Conservation (phyloP, 2,888 invertebrate genomes). For the Andricus quercusramuli region DNA sequence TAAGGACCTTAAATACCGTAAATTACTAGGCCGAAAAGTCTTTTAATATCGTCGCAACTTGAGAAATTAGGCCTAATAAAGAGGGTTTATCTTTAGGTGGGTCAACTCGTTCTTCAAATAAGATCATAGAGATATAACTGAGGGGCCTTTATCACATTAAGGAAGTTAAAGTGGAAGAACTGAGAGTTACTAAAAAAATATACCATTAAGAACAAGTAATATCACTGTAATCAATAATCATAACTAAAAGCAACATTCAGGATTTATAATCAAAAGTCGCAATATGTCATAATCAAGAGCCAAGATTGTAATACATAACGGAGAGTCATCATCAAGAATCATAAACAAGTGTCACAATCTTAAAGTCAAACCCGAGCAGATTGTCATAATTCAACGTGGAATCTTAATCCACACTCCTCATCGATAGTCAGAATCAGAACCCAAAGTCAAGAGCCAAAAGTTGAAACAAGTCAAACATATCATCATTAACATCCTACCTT, state of each 20-base stretch:
- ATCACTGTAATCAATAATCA: not conserved
- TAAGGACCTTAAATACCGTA: no score
- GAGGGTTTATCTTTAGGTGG: not conserved
- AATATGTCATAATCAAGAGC: not conserved
- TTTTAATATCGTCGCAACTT: not conserved
- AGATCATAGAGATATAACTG: not conserved
- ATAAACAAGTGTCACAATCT: not conserved
- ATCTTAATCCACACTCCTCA: not conserved
- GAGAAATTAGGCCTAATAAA: not conserved
- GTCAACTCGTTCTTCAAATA: not conserved
- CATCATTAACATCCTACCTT: not conserved
- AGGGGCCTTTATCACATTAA: not conserved
- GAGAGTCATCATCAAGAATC: not conserved
- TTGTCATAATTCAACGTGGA: not conserved
- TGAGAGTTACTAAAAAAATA: not conserved
- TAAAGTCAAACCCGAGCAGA: not conserved
- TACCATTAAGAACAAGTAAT: not conserved
- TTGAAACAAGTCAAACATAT: not conserved
- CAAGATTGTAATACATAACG: not conserved
- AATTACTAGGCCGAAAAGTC: no score
- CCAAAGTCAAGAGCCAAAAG: not conserved
- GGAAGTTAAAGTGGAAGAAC: not conserved
- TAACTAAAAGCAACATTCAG: not conserved
- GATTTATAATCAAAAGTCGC: not conserved
- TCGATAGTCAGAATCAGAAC: not conserved